Evolutionary conservation across 2,888 invertebrate genomes (phyloP).

Genomic region (Argyresthia albistria): DNA sequence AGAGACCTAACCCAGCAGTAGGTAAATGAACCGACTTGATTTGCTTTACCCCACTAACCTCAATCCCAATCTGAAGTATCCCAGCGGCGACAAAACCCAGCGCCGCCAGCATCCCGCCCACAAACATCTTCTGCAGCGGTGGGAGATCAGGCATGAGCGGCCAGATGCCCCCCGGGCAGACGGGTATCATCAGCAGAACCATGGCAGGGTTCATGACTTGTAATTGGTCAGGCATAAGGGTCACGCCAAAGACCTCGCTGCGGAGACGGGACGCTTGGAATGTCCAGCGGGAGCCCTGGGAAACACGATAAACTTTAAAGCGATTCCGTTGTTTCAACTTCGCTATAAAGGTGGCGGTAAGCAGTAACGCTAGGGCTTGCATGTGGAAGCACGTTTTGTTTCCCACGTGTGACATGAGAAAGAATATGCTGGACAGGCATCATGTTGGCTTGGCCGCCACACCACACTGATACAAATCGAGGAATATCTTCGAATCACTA

Average conservation of each 20-base stretch:
- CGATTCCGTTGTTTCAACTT: too few relatives aligned
- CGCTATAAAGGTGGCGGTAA: too few relatives aligned
- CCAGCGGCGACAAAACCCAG: conserved; percentile 77
- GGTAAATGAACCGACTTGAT: too few relatives aligned
- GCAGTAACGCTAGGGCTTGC: too few relatives aligned
- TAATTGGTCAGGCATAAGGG: conserved; percentile 84
- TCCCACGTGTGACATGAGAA: too few relatives aligned
- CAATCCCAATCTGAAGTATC: conserved; percentile 73
- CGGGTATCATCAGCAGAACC: conserved; percentile 79
- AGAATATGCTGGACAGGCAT: too few relatives aligned
- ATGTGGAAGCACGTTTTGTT: too few relatives aligned
- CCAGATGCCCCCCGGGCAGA: conserved; percentile 66
- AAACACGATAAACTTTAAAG: too few relatives aligned
- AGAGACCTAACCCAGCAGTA: too few relatives aligned
- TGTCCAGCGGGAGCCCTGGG: conserved; percentile 83
- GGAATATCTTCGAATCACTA: too few relatives aligned
- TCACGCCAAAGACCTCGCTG: conserved; percentile 64
- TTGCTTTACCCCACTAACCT: conserved; percentile 24
- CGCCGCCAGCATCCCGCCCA: conserved; percentile 79
- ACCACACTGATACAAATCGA: too few relatives aligned
- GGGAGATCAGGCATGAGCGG: conserved; percentile 50
- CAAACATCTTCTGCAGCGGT: conserved; percentile 82
- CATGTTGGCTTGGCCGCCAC: too few relatives aligned
- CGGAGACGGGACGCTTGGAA: conserved; percentile 82
- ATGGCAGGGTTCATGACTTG: conserved; percentile 80